Evolutionary conservation across 2,797 vertebrate species (phyloP).

Genomic region (Acanthis flammea): DNA sequence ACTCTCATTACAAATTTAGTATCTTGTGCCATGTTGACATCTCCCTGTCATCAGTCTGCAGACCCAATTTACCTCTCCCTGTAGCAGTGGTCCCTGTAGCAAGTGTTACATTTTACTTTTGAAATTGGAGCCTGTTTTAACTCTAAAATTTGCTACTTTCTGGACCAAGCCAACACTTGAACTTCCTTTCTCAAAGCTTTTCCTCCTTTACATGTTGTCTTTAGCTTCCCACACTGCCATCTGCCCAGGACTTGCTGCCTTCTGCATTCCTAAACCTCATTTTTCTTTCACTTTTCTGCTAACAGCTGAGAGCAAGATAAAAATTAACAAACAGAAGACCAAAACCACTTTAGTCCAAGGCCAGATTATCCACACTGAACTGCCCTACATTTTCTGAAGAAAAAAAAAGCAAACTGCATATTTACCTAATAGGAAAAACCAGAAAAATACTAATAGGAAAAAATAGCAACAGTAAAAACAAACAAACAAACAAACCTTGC

Average conservation of each 20-base stretch:
- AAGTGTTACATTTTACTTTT: background rate
- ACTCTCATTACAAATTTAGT: background rate
- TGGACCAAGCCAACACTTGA: background rate
- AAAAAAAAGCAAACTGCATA: background rate
- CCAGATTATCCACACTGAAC: background rate
- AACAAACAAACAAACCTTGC: fast-evolving
- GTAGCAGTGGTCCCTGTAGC: background rate
- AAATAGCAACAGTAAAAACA: background rate
- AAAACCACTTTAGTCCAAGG: background rate
- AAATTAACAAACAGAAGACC: background rate
- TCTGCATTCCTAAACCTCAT: background rate
- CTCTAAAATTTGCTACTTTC: background rate
- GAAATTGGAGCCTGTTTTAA: background rate
- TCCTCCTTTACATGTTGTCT: background rate
- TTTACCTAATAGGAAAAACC: background rate
- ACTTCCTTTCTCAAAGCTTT: background rate
- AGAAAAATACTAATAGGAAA: background rate
- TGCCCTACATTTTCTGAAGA: background rate
- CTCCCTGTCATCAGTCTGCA: background rate
- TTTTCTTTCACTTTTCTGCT: background rate
- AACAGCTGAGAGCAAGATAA: background rate
- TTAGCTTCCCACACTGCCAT: background rate
- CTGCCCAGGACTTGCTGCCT: background rate
- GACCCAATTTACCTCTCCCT: background rate
- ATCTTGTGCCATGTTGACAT: background rate